These are phyloP conservation scores for Hydriomena furcata DNA, from an alignment of 2,888 invertebrate species.

Conservation along the genomic window DNA sequence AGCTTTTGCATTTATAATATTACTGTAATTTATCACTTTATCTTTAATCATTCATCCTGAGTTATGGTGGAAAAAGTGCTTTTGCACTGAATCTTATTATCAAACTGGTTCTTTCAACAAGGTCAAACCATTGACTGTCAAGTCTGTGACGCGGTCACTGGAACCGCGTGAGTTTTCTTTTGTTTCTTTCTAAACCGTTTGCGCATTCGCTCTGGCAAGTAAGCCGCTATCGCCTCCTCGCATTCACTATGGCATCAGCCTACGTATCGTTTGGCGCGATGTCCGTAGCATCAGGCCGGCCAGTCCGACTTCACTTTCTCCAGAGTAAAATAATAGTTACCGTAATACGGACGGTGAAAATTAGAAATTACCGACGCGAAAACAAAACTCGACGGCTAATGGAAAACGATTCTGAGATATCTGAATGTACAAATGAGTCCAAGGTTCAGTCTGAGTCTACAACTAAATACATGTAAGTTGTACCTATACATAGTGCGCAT, in stretches of 20 bases:
- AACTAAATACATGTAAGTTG: background rate
- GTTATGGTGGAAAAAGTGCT: too few species aligned
- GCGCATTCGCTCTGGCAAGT: too few species aligned
- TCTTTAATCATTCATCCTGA: too few species aligned
- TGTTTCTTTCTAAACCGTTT: too few species aligned
- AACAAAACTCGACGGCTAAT: slow-evolving; percentile 31
- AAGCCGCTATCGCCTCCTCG: background rate
- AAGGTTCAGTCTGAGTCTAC: slow-evolving; percentile 18
- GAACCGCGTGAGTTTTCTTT: too few species aligned
- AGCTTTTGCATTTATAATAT: too few species aligned
- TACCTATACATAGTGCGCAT: slow-evolving; percentile 3
- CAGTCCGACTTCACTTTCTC: slow-evolving; percentile 56
- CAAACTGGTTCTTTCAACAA: too few species aligned
- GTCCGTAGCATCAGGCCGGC: slow-evolving; percentile 26
- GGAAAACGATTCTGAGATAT: slow-evolving; percentile 24
- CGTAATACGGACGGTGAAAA: slow-evolving; percentile 63
- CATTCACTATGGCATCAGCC: slow-evolving; percentile 1
- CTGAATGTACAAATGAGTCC: slow-evolving; percentile 20
- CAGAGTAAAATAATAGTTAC: slow-evolving; percentile 59
- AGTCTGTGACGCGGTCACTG: too few species aligned
- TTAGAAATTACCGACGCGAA: slow-evolving; percentile 56
- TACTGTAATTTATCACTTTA: too few species aligned
- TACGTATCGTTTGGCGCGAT: slow-evolving; percentile 25
- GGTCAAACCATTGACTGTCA: too few species aligned
- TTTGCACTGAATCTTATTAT: too few species aligned